phyloP scores from a whole-genome alignment of 1,140 invertebrate genomes.

The Hyposmocoma kahamanoa region DNA sequence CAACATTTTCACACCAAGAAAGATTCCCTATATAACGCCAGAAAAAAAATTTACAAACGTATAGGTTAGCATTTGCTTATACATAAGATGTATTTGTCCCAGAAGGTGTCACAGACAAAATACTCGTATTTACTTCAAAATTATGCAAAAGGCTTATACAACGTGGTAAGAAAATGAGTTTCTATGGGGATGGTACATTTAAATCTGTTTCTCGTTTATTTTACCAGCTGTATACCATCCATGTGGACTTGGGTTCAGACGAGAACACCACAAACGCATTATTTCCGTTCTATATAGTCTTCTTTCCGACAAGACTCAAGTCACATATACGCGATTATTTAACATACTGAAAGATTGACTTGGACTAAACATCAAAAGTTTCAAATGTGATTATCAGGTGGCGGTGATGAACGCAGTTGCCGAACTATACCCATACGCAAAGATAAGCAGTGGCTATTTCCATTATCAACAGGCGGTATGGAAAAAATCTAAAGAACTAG shows the following conservation, averaged over 20 bases:
- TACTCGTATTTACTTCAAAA: constrained; percentile 15
- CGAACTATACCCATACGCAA: background rate
- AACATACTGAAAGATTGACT: background rate
- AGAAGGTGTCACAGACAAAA: constrained; percentile 15
- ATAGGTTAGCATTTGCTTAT: constrained; percentile 6
- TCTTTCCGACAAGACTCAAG: background rate
- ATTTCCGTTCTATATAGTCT: background rate
- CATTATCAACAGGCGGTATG: background rate
- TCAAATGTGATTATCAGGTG: constrained; percentile 1
- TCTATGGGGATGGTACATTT: constrained; percentile 10
- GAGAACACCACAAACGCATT: background rate
- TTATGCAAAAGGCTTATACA: constrained; percentile 8
- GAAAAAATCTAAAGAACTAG: background rate
- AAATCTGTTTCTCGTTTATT: background rate
- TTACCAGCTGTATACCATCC: constrained; percentile 5
- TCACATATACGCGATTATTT: background rate
- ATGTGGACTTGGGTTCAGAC: constrained; percentile 1
- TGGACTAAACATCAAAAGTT: background rate
- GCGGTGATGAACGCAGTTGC: background rate
- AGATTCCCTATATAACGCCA: constrained; percentile 9
- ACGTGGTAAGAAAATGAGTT: background rate
- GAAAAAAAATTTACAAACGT: constrained; percentile 11
- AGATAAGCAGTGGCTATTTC: background rate
- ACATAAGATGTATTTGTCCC: constrained; percentile 8
- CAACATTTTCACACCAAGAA: constrained; percentile 9